Evolutionary conservation across 2,113 vertebrate genomes (phyloP).

Genomic region (Vulpes ferrilata): DNA sequence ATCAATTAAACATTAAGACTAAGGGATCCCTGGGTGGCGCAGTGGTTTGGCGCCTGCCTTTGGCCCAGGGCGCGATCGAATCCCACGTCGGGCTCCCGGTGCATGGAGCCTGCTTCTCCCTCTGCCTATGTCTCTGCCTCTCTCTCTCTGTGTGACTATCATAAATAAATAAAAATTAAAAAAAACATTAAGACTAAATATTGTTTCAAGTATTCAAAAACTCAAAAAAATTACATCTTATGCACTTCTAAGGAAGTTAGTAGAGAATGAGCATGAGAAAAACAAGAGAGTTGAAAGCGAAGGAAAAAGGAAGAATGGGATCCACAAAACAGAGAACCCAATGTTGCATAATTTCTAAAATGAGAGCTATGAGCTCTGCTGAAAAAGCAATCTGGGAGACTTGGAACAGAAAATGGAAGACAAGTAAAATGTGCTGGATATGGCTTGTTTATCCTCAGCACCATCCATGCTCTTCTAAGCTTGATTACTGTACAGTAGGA

Average conservation of each 20-base stretch:
- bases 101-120: no score
- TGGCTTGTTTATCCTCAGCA: background rate
- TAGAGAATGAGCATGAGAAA: background rate
- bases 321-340: background rate
- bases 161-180: no score
- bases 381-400: background rate
- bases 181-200: background rate
- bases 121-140: no score
- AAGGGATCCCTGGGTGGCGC: no score
- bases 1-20: background rate
- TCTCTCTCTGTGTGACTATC: no score
- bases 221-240: background rate
- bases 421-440: background rate
- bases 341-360: background rate
- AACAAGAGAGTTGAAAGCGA: background rate
- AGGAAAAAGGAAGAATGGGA: background rate
- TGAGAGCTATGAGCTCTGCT: background rate
- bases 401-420: background rate
- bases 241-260: background rate
- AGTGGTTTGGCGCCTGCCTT: no score
- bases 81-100: no score
- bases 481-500: background rate
- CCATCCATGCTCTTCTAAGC: background rate
- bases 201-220: slow-evolving; percentile 11
- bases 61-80: no score